These are phyloP conservation scores for Pachydiplax longipennis DNA, from an alignment of 2,888 invertebrate species.

Conservation along the genomic window DNA sequence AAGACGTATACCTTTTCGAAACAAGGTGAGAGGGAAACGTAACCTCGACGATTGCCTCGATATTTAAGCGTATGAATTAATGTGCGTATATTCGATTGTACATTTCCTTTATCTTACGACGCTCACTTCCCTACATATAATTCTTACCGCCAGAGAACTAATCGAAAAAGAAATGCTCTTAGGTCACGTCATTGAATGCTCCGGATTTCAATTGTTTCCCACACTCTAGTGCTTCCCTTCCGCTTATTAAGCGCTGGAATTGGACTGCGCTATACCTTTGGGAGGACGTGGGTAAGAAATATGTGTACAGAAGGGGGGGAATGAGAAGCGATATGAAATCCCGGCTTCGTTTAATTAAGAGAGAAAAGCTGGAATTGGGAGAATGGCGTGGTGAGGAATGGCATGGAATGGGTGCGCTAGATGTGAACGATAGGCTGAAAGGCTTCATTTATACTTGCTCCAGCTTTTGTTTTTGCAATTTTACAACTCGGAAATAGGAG, in stretches of 20 bases:
- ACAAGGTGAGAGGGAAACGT: not conserved
- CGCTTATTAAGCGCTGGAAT: not conserved
- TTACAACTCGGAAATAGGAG: too few species aligned
- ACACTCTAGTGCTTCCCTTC: not conserved
- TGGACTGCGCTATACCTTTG: not conserved
- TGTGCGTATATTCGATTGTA: too few species aligned
- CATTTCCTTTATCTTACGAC: not conserved
- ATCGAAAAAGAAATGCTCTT: not conserved
- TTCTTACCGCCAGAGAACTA: not conserved
- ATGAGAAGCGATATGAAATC: not conserved
- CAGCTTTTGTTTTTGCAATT: too few species aligned
- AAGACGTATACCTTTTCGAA: not conserved
- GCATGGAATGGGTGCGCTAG: not conserved
- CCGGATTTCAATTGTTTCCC: not conserved
- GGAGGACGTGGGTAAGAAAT: not conserved
- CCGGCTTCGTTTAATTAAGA: not conserved
- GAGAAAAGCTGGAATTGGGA: not conserved
- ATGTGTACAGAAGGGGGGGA: not conserved
- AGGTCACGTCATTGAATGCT: not conserved
- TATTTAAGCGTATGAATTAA: too few species aligned
- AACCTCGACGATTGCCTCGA: not conserved
- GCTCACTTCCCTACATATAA: not conserved
- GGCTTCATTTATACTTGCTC: not conserved
- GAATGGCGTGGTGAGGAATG: not conserved
- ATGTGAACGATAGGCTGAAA: not conserved